Base-by-base conservation (phyloP, 2,797 vertebrate species). In the Syndactyla subalaris region DNA sequence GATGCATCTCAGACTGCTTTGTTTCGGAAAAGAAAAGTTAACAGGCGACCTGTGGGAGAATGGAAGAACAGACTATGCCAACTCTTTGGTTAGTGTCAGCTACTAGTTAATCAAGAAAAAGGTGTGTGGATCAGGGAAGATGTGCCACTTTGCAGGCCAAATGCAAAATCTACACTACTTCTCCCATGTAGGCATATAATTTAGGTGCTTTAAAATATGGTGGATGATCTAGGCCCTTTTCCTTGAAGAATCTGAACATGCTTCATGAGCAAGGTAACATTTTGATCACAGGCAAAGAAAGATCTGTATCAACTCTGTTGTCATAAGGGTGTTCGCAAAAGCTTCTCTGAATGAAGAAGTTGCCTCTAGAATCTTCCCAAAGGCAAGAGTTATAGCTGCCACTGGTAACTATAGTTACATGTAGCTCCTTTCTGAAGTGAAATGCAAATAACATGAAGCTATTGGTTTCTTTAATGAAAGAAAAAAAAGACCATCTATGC, bases 341-440 rank as follows among this genome's bases (percentile, higher is more conserved):
- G 65, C 67, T 94, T 92, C 68, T 79, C 70, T 76, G 51, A 92
- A 89, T 91, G 78, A 95, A 96, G 86, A 73, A 84, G 79, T 91
- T 88, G 46, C 78, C 57, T 93, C 48, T 89, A 91, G 66, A 87
- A 92, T 91, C 71, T 95, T 97, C 73, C 81, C 49, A 49, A 96
- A 97, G 57, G 66, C 63, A 91, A 43, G 74, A 95, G 41, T 92
- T 73, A 30, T 16, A 92, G 88, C 75, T 90, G 68, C 45, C 85
- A 63, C 92, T 92, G 93, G 96, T 98, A 98, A 96, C 96, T 98
- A 96, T 97, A 98, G 97, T 95, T 98, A 97, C 95, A 75, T 9
- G 20, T 86, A 88, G 93, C 75, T 95, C 72, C 86, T 92, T 91
- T 75, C 89, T 97, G 90, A 88, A 76, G 55, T 87, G 61, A 88